Evolutionary conservation across 2,113 vertebrate species (phyloP), one percentile per base, ranked within the genome.

Genomic region (Nothocercus julius): DNA sequence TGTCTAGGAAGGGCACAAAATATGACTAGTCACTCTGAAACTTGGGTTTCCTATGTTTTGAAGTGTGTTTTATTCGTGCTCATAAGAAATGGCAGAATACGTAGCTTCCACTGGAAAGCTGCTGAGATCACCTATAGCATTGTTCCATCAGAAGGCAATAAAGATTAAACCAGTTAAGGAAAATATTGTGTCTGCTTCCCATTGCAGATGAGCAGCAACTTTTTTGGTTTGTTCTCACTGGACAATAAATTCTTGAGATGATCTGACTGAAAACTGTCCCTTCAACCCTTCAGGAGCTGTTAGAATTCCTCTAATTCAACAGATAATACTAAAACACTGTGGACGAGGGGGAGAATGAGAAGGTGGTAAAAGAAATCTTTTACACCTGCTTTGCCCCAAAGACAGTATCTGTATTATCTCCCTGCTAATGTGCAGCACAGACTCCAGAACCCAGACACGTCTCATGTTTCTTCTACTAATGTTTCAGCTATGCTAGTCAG

Each of bases 11-110:
- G 85, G 59, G 54, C 1, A 2, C 9, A 85, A 92, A 91, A 82
- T 76, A 18, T 0, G 9, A 25, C 54, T 70, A 53, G 36, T 93
- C 25, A 76, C 83, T 90, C 72, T 95, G 90, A 67, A 82, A 58
- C 82, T 93, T 82, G 74, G 85, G 61, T 91, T 89, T 91, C 36
- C 34, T 70, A 17, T 40, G 18, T 49, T 90, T 77, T 80, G 32
- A 40, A 62, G 36, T 74, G 21, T 80, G 59, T 59, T 85, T 91
- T 96, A 64, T 90, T 77, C 59, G 74, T 92, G 85, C 76, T 13
- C 38, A 18, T 1, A 0, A 0, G 69, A 82, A 62, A 92, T 88
- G 82, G 79, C 82, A 92, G 54, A 74, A 68, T 42, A 64, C 68
- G 80, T 45, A 42, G 4, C 15, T 88, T 95, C 82, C 68, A 61